Evolutionary conservation across 2,797 vertebrate species (phyloP).

Genomic region (Cottoperca gobio): DNA sequence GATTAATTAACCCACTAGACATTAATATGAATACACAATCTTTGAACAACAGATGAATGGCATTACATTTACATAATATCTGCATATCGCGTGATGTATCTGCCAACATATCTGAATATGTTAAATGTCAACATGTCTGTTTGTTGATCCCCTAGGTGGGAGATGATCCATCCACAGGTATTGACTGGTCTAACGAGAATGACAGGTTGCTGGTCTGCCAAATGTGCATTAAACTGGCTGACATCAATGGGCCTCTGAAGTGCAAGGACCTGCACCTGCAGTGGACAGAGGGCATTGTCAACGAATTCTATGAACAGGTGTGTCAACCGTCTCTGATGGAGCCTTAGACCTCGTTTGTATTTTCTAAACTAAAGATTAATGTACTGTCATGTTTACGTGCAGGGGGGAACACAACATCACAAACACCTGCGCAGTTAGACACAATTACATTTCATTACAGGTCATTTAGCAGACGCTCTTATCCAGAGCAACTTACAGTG

Average conservation of each 20-base stretch:
- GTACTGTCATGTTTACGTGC: not conserved
- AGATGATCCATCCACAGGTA: constrained; percentile 91
- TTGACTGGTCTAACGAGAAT: constrained; percentile 99
- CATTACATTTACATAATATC: constrained; percentile 23
- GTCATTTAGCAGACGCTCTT: too few species aligned
- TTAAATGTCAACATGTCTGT: constrained; percentile 18
- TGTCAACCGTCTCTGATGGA: constrained; percentile 11
- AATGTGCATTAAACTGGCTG: constrained; percentile 99
- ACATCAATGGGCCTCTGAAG: constrained; percentile 97
- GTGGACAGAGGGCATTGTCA: constrained; percentile 99
- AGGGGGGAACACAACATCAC: not conserved
- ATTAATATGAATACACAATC: not conserved
- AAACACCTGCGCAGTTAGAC: not conserved
- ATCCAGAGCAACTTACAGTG: too few species aligned
- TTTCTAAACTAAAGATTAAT: constrained; percentile 21
- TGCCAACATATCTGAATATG: not conserved
- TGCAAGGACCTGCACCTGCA: constrained; percentile 95
- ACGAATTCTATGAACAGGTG: constrained; percentile 99
- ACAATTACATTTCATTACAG: too few species aligned
- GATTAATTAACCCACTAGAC: not conserved
- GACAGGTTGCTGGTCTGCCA: constrained; percentile 97
- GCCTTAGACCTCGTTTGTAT: constrained; percentile 13
- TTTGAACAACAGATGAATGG: constrained; percentile 15
- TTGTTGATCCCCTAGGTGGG: constrained; percentile 86
- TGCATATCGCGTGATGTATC: constrained; percentile 4